phyloP scores from a whole-genome alignment of 2,888 invertebrate genomes.

The Hypomecis atomaria region DNA sequence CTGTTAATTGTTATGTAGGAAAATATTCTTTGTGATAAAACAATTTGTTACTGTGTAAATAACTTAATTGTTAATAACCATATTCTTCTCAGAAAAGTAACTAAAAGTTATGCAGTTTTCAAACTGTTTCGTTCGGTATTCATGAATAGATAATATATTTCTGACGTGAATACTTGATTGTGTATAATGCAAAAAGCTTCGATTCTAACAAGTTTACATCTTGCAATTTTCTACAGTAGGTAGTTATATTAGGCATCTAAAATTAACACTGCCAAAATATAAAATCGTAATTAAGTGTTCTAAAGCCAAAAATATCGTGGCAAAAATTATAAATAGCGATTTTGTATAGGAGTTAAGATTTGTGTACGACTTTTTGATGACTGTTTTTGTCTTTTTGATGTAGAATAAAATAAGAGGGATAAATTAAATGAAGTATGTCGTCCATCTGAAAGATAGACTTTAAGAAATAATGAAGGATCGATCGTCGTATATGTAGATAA shows the following conservation, averaged over 20 bases:
- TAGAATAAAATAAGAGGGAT: slow-evolving; percentile 47
- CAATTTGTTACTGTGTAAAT: slow-evolving; percentile 73
- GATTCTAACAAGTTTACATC: neutral
- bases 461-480: slow-evolving; percentile 50
- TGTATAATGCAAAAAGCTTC: slow-evolving; percentile 1
- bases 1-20: slow-evolving; percentile 73
- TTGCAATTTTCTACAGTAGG: slow-evolving; percentile 37
- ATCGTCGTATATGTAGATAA: slow-evolving; percentile 36
- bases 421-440: slow-evolving; percentile 58
- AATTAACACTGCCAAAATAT: slow-evolving; percentile 81
- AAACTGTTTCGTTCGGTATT: neutral
- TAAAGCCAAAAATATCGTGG: slow-evolving; percentile 62
- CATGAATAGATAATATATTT: neutral
- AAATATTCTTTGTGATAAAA: slow-evolving; percentile 78
- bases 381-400: slow-evolving; percentile 73
- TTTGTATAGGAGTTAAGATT: slow-evolving; percentile 62
- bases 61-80: slow-evolving; percentile 57
- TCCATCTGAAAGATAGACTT: slow-evolving; percentile 61
- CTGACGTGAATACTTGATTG: too few species aligned
- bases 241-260: slow-evolving; percentile 54
- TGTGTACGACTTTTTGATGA: slow-evolving; percentile 80
- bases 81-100: slow-evolving; percentile 57
- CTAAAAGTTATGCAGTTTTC: slow-evolving; percentile 52
- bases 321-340: slow-evolving; percentile 58
- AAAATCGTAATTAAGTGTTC: slow-evolving; percentile 60